Evolutionary conservation across 2,113 vertebrate genomes (phyloP).

Genomic region (Fregetta grallaria): DNA sequence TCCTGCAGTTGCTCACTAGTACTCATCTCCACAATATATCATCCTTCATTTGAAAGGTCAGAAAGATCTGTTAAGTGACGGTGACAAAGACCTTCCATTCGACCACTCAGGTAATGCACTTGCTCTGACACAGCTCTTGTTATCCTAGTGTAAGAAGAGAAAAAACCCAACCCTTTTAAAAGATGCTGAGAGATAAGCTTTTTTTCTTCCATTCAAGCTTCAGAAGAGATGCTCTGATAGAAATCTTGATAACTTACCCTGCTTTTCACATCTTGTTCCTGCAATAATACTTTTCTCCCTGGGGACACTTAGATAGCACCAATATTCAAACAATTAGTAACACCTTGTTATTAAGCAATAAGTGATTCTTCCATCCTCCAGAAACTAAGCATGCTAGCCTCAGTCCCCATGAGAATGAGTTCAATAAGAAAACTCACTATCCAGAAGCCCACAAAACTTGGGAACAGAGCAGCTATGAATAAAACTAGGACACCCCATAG

Average conservation of each 20-base stretch:
- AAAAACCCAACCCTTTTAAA: not conserved
- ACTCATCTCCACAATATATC: not conserved
- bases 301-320: not conserved
- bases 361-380: not conserved
- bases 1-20: not conserved
- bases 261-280: not conserved
- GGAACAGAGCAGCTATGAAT: not conserved
- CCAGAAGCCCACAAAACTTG: not conserved
- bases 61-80: not conserved
- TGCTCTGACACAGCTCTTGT: not conserved
- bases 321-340: not conserved
- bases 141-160: not conserved
- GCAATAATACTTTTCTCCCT: not conserved
- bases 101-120: not conserved
- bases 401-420: rapidly evolving
- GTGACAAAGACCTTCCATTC: not conserved
- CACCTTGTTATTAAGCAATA: not conserved
- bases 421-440: not conserved
- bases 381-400: not conserved
- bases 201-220: not conserved
- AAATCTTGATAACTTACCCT: not conserved
- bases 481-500: not conserved
- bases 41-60: not conserved
- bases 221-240: not conserved
- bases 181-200: not conserved